Conservation (phyloP, 2,888 invertebrate genomes). For the Plagiodera versicolora region DNA sequence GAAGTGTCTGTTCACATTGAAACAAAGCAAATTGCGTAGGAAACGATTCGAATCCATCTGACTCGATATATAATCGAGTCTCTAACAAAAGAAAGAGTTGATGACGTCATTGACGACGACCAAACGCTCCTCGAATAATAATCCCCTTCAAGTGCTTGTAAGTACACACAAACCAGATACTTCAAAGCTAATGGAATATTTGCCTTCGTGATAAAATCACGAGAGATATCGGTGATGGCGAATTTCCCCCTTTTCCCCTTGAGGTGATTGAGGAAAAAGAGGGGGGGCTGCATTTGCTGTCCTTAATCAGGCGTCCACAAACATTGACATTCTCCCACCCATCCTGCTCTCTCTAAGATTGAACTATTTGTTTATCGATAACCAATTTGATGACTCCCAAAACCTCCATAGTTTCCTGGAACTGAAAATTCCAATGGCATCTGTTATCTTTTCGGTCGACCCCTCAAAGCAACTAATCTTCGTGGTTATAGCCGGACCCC, state of each 20-base stretch:
- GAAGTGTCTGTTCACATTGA: no score
- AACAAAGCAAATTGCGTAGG: no score
- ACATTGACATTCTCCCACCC: slow-evolving; percentile 41
- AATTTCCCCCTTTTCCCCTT: slow-evolving; percentile 30
- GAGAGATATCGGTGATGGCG: slow-evolving; percentile 42
- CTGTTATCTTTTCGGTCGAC: no score
- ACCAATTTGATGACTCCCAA: slow-evolving; percentile 40
- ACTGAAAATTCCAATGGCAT: slow-evolving; percentile 32
- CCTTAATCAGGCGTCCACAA: slow-evolving; percentile 41
- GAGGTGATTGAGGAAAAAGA: slow-evolving; percentile 29
- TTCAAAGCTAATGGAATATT: slow-evolving; percentile 18
- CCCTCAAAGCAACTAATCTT: neutral
- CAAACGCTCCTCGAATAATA: neutral
- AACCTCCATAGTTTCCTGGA: no score
- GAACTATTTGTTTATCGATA: slow-evolving; percentile 36
- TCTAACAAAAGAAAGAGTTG: no score
- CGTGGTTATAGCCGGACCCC: neutral
- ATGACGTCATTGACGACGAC: no score
- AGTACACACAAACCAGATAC: no score
- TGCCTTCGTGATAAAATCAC: slow-evolving; percentile 36
- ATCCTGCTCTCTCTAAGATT: slow-evolving; percentile 28
- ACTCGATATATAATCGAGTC: no score
- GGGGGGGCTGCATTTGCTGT: no score
- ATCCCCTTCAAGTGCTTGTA: neutral
- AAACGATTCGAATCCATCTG: no score